Evolutionary conservation across 2,797 vertebrate genomes (phyloP).

Genomic region (Danio choprae): DNA sequence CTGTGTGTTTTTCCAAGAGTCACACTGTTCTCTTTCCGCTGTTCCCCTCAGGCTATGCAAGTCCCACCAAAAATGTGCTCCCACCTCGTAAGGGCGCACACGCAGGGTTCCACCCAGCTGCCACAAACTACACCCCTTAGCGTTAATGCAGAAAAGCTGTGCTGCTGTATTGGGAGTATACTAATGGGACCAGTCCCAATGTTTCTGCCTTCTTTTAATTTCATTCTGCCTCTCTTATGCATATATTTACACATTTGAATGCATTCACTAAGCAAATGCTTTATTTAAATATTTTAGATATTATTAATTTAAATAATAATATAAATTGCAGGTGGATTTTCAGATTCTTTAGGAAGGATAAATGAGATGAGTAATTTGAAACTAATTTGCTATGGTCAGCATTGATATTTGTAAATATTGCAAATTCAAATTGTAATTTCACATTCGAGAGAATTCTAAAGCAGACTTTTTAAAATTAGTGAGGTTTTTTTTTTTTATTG

Average conservation of each 20-base stretch:
- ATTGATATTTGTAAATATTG: not conserved
- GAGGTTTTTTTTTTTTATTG: not conserved
- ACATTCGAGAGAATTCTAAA: not conserved
- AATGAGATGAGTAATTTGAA: not conserved
- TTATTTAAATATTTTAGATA: not conserved
- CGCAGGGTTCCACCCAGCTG: constrained; percentile 65
- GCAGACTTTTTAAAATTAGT: not conserved
- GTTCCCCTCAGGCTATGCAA: constrained; percentile 50
- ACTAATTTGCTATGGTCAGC: not conserved
- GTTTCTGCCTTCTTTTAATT: constrained; percentile 13
- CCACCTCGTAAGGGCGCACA: constrained; percentile 67
- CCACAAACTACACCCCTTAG: constrained; percentile 62
- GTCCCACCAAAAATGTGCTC: constrained; percentile 65
- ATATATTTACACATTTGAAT: not conserved
- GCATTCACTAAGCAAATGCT: constrained; percentile 2
- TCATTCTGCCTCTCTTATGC: not conserved
- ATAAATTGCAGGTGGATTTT: too few species aligned
- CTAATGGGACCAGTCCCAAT: constrained; percentile 11
- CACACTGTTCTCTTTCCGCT: constrained; percentile 33
- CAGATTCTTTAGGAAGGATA: not conserved
- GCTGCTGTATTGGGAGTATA: constrained; percentile 31
- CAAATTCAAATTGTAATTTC: not conserved
- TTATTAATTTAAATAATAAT: too few species aligned
- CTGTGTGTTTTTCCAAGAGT: constrained; percentile 27
- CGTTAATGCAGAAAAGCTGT: constrained; percentile 42